phyloP scores from a whole-genome alignment of 2,113 vertebrate genomes.

The Cyprinus carpio region DNA sequence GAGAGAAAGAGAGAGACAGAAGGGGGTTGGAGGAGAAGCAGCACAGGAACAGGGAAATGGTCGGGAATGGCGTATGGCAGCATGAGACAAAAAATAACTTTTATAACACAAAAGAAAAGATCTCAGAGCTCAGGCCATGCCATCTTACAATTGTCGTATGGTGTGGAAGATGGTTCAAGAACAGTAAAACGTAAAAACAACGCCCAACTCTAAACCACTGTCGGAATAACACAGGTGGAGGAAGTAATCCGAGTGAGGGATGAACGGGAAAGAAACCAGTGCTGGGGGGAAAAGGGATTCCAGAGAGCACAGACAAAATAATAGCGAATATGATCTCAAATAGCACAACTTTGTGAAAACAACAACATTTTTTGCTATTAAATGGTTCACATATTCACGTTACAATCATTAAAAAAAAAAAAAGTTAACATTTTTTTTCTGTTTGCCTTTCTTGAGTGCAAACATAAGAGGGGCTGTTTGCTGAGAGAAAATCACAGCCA shows the following conservation, averaged over 20 bases:
- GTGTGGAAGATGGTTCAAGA: slow-evolving; percentile 32
- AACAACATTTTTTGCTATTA: slow-evolving; percentile 62
- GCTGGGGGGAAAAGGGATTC: slow-evolving; percentile 50
- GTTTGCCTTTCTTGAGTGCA: slow-evolving; percentile 43
- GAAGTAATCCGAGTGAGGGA: slow-evolving; percentile 44
- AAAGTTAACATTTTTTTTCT: slow-evolving; percentile 46
- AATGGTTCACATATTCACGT: slow-evolving; percentile 65
- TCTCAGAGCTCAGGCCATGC: slow-evolving; percentile 57
- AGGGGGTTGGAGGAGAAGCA: slow-evolving; percentile 46
- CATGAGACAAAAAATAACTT: background rate
- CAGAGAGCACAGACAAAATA: slow-evolving; percentile 50
- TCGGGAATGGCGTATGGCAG: slow-evolving; percentile 12
- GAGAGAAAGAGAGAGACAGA: background rate
- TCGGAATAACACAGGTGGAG: slow-evolving; percentile 44
- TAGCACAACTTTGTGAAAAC: slow-evolving; percentile 63
- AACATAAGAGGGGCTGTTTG: slow-evolving; percentile 57
- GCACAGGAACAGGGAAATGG: slow-evolving; percentile 26
- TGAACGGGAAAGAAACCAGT: slow-evolving; percentile 40
- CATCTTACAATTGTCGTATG: slow-evolving; percentile 27
- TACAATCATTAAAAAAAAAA: slow-evolving; percentile 59
- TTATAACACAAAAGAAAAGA: slow-evolving; percentile 23
- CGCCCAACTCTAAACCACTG: slow-evolving; percentile 50
- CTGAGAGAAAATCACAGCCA: slow-evolving; percentile 76
- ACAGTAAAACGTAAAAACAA: slow-evolving; percentile 36
- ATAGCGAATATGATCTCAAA: slow-evolving; percentile 62